Evolutionary conservation across 2,888 invertebrate species (phyloP).

Genomic region (Heliconius sara): DNA sequence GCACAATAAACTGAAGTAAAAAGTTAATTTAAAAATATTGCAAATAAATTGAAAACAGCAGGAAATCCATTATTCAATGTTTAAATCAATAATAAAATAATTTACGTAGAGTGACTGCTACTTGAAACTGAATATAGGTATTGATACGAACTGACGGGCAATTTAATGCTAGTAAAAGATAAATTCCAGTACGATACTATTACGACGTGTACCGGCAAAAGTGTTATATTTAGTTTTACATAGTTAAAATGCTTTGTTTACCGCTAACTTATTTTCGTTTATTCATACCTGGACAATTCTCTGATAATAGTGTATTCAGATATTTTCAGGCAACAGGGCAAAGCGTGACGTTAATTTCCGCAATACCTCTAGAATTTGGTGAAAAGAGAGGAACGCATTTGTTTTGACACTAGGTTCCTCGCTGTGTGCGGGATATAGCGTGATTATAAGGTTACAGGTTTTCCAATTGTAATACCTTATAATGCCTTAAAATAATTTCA

Average conservation of each 20-base stretch:
- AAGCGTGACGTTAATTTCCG: too few species aligned
- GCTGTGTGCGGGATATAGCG: too few species aligned
- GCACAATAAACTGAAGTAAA: background rate
- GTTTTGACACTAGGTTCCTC: too few species aligned
- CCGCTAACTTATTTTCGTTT: background rate
- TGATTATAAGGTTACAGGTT: too few species aligned
- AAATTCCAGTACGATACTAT: background rate
- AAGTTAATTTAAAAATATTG: background rate
- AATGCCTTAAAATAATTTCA: too few species aligned
- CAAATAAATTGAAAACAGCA: background rate
- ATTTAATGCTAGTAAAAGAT: conserved; percentile 13
- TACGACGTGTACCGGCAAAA: background rate
- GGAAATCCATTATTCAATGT: conserved; percentile 3
- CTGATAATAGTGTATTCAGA: too few species aligned
- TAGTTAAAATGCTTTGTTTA: background rate
- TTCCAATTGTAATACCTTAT: too few species aligned
- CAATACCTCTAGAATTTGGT: too few species aligned
- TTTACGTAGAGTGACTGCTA: conserved; percentile 7
- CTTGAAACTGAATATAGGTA: conserved; percentile 10
- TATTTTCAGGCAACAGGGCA: too few species aligned
- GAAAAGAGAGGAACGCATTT: too few species aligned
- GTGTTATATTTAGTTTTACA: conserved; percentile 1
- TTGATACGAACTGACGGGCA: conserved; percentile 22
- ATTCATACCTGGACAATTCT: too few species aligned
- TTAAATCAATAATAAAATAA: conserved; percentile 24